A percentile compares a stretch with the other conserved stretches of the same genome.
Evolutionary conservation across 2,113 vertebrate species (phyloP).

Genomic region (Clinocottus analis): DNA sequence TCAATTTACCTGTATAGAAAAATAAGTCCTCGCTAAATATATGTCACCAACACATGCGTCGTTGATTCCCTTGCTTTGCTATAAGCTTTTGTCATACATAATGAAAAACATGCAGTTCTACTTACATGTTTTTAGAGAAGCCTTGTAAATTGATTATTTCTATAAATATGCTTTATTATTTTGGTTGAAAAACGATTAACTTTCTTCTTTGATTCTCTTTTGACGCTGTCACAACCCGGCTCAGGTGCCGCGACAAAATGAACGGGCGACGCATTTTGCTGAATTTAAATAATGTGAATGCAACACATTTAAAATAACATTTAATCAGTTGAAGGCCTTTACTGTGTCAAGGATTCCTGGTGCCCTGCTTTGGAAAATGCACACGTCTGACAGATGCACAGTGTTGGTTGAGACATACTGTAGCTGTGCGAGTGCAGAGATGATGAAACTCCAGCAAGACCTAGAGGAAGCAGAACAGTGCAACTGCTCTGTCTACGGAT

Average conservation of each 20-base stretch:
- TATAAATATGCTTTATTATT: constrained; percentile 3
- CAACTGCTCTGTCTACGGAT: constrained; percentile 55
- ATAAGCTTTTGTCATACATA: background rate
- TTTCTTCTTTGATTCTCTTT: constrained; percentile 44
- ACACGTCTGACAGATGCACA: constrained; percentile 46
- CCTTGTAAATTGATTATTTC: constrained; percentile 20
- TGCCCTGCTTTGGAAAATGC: constrained; percentile 32
- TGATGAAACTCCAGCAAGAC: constrained; percentile 65
- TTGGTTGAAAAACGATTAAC: constrained; percentile 36
- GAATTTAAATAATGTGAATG: constrained; percentile 35
- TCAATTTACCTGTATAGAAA: constrained; percentile 54
- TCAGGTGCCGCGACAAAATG: no score
- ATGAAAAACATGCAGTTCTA: background rate
- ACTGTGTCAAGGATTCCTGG: constrained; percentile 26
- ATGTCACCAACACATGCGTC: constrained; percentile 39
- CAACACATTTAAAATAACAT: constrained; percentile 43
- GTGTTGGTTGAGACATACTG: constrained; percentile 55
- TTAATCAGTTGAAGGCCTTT: constrained; percentile 42
- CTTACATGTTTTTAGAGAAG: background rate
- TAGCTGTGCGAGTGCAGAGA: constrained; percentile 38
- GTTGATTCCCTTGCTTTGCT: constrained; percentile 26
- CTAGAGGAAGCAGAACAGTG: constrained; percentile 54
- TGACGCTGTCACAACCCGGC: no score
- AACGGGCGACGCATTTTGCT: constrained; percentile 40
- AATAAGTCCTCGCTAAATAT: constrained; percentile 39